A percentile compares a stretch with the other conserved stretches of the same genome.
These are phyloP conservation scores for Haliclystus octoradiatus DNA, from an alignment of 30 jellyfish, hydroid and myxozoan genomes.

Conservation along the genomic window DNA sequence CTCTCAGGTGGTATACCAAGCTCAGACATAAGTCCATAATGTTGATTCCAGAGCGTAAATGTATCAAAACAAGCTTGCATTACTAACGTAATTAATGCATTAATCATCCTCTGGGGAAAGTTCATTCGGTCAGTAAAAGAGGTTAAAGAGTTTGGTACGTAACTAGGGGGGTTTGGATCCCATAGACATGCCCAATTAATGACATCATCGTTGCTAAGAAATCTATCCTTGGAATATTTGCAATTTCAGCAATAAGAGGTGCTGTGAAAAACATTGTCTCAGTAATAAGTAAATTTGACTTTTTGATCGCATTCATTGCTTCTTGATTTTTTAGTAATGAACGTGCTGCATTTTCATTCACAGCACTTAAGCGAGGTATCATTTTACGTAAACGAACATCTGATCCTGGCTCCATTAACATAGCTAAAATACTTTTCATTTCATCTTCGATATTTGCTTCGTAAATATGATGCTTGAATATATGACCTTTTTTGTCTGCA, in stretches of 20 bases:
- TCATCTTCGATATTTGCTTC: background rate
- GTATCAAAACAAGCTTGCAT: background rate
- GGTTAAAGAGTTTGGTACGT: conserved; percentile 11
- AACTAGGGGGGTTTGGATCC: conserved; percentile 37
- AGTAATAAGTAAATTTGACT: conserved; percentile 22
- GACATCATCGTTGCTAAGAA: conserved; percentile 13
- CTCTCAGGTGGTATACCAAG: background rate
- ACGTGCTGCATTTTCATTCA: background rate
- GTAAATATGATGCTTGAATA: background rate
- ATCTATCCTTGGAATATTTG: conserved; percentile 14
- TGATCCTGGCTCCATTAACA: background rate
- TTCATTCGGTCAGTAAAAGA: conserved; percentile 22
- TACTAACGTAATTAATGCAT: background rate
- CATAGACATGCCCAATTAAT: conserved; percentile 7
- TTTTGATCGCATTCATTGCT: background rate
- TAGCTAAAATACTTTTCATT: background rate
- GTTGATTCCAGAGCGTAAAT: background rate
- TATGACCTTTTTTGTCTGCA: background rate
- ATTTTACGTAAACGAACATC: no score
- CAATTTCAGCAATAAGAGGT: conserved; percentile 10
- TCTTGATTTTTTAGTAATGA: background rate
- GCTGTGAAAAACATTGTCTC: conserved; percentile 4
- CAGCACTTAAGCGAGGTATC: background rate
- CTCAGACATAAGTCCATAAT: background rate
- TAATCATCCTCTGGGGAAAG: conserved; percentile 15